A percentile compares a stretch with the other conserved stretches of the same genome.
phyloP scores from a whole-genome alignment of 2,797 vertebrate species.

The Hydrophis major region DNA sequence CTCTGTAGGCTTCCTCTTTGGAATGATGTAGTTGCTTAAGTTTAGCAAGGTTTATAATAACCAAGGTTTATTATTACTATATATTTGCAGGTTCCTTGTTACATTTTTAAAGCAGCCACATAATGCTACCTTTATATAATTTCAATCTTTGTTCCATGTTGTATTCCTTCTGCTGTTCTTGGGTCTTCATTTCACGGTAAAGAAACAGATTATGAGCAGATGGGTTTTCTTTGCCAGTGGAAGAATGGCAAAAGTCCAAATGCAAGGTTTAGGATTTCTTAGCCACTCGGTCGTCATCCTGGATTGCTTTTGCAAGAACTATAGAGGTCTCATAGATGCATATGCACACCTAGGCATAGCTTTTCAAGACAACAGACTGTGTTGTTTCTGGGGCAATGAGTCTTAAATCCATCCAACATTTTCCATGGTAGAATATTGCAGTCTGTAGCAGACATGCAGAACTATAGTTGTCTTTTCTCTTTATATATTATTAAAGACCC shows the following conservation, averaged over 20 bases:
- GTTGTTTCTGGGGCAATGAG: constrained; percentile 31
- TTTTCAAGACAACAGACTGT: constrained; percentile 19
- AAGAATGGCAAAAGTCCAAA: constrained; percentile 23
- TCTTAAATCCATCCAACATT: constrained; percentile 28
- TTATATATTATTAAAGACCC: constrained; percentile 37
- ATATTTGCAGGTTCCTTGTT: neutral
- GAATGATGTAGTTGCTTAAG: too few species aligned
- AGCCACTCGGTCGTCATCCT: constrained; percentile 40
- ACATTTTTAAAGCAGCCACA: neutral
- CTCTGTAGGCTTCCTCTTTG: too few species aligned
- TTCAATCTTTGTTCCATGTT: neutral
- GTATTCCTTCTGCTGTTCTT: neutral
- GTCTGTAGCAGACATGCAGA: constrained; percentile 34
- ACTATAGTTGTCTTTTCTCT: constrained; percentile 41
- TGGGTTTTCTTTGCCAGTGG: neutral
- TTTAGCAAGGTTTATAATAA: too few species aligned
- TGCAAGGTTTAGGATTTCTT: constrained; percentile 47
- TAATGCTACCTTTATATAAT: neutral
- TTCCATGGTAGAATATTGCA: constrained; percentile 24
- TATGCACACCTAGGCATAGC: neutral
- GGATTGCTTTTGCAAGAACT: constrained; percentile 23
- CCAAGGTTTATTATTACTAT: too few species aligned
- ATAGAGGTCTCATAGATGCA: neutral
- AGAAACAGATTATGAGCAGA: neutral
- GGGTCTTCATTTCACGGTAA: neutral